These are phyloP conservation scores for Astropecten irregularis DNA, from an alignment of 53 echinoderm and acorn worm species.

Conservation along the genomic window DNA sequence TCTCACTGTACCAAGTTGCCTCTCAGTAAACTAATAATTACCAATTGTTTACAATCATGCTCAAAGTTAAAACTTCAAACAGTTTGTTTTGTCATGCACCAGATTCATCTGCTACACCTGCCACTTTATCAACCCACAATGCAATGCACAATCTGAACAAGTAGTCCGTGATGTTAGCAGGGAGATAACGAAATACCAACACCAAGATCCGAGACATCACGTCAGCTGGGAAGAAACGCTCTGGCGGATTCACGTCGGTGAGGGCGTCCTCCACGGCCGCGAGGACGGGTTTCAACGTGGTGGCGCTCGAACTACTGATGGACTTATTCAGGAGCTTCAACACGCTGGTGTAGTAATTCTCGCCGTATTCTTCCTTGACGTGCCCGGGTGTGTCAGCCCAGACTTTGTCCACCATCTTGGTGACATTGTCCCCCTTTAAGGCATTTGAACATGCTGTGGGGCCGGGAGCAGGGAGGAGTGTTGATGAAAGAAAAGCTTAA, in stretches of 20 bases:
- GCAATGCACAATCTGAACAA: constrained; percentile 23
- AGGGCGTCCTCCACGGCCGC: constrained; percentile 57
- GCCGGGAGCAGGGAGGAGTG: no score
- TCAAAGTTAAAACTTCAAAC: no score
- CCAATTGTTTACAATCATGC: no score
- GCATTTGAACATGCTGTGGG: constrained; percentile 60
- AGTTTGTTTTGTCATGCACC: no score
- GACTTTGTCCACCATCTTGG: constrained; percentile 15
- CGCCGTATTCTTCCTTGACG: constrained; percentile 63
- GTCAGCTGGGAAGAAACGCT: constrained; percentile 60
- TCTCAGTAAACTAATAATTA: no score
- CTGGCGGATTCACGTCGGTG: constrained; percentile 44
- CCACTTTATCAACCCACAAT: background rate
- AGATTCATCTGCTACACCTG: background rate
- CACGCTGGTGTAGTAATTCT: constrained; percentile 52
- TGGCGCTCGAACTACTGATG: background rate
- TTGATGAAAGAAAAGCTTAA: no score
- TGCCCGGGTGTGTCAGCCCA: constrained; percentile 44
- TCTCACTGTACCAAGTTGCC: no score
- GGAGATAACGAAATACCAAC: constrained; percentile 40
- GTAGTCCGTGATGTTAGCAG: constrained; percentile 55
- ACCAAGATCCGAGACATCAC: constrained; percentile 40
- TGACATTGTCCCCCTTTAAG: constrained; percentile 34
- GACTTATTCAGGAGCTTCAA: background rate
- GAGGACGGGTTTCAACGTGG: constrained; percentile 39